Conservation (phyloP, 2,113 vertebrate species). For the Saguinus midas region DNA sequence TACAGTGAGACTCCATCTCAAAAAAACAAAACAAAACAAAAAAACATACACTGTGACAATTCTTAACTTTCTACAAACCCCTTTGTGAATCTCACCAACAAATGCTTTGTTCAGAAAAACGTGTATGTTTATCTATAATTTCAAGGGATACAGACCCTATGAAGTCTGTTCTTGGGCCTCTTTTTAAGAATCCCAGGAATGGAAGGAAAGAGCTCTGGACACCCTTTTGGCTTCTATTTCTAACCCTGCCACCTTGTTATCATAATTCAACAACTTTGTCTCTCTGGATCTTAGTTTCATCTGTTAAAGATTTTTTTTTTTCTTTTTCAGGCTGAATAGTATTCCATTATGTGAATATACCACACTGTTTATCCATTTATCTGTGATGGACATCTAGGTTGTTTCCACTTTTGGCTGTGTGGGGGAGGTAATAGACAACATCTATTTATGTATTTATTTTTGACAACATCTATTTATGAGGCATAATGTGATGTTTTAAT, state of each 20-base stretch:
- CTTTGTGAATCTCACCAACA: background rate
- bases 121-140: background rate
- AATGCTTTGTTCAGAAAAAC: background rate
- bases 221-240: background rate
- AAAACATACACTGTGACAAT: background rate
- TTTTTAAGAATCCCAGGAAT: background rate
- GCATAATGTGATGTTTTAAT: background rate
- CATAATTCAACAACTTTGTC: background rate
- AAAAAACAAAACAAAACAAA: no score
- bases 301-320: background rate
- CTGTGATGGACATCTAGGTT: background rate
- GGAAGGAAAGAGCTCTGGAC: background rate
- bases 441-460: background rate
- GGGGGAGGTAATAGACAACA: background rate
- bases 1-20: no score
- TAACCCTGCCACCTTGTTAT: background rate
- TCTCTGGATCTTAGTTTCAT: background rate
- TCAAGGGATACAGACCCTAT: background rate
- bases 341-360: background rate
- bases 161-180: background rate
- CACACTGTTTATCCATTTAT: background rate
- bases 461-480: background rate
- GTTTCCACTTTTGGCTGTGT: background rate
- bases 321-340: background rate
- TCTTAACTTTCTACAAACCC: background rate